Percentiles rank a stretch among this genome's conserved stretches.
These are phyloP conservation scores for Syngnathus floridae DNA, from an alignment of 2,113 vertebrate genomes.

Conservation along the genomic window DNA sequence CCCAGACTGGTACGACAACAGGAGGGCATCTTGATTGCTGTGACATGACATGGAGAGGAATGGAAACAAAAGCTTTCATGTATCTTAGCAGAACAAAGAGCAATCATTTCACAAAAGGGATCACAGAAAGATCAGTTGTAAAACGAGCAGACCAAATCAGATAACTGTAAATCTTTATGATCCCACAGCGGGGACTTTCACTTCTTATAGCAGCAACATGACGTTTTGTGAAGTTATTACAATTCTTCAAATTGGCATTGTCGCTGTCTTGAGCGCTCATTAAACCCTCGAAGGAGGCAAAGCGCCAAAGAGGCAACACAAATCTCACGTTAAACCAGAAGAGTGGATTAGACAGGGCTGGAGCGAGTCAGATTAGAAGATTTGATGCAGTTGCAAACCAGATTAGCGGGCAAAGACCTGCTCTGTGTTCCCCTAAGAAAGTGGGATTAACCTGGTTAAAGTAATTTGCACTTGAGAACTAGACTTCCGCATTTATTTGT, in stretches of 20 bases:
- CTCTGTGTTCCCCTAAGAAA: slow-evolving; percentile 26
- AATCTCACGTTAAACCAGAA: slow-evolving; percentile 28
- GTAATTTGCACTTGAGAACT: slow-evolving; percentile 18
- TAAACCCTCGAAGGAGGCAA: slow-evolving; percentile 11
- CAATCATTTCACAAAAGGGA: neutral
- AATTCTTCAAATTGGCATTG: neutral
- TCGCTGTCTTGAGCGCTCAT: neutral
- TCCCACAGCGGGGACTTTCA: too few species aligned
- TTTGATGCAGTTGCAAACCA: slow-evolving; percentile 41
- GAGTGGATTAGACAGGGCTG: slow-evolving; percentile 43
- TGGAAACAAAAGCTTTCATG: neutral
- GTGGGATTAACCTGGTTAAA: slow-evolving; percentile 51
- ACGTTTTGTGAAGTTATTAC: too few species aligned
- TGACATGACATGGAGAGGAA: neutral
- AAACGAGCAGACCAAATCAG: too few species aligned
- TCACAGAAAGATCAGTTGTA: too few species aligned
- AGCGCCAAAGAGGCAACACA: slow-evolving; percentile 27
- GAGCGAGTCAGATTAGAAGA: slow-evolving; percentile 34
- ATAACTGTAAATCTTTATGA: too few species aligned
- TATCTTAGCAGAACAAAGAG: neutral
- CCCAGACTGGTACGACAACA: neutral
- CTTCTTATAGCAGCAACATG: too few species aligned
- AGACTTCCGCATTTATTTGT: neutral
- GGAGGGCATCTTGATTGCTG: neutral
- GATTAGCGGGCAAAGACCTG: slow-evolving; percentile 49